Percentiles rank a stretch among this genome's conserved stretches.
phyloP scores from a whole-genome alignment of 2,113 vertebrate genomes.

The Burhinus oedicnemus region DNA sequence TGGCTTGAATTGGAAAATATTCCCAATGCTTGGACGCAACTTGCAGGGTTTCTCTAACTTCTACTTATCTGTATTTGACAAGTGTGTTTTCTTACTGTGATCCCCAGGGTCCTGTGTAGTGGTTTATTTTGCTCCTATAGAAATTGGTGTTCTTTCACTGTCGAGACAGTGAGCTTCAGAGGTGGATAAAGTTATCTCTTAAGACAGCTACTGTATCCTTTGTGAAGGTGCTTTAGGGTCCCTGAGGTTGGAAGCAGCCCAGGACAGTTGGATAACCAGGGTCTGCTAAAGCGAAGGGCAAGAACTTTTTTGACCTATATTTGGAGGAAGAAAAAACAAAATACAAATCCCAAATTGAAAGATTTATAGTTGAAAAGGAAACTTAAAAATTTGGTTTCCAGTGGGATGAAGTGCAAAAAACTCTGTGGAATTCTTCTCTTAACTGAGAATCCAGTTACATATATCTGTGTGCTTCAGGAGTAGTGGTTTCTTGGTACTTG shows the following conservation, averaged over 20 bases:
- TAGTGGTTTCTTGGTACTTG: not conserved
- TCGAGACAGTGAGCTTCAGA: too few relatives aligned
- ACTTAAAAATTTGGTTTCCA: not conserved
- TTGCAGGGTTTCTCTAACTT: not conserved
- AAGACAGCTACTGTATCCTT: accelerated
- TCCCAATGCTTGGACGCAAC: not conserved
- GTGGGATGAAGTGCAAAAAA: not conserved
- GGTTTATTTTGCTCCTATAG: not conserved
- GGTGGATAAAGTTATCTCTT: not conserved
- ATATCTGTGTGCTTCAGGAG: not conserved
- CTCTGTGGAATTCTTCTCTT: not conserved
- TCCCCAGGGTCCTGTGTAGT: not conserved
- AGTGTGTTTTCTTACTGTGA: not conserved
- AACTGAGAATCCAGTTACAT: not conserved
- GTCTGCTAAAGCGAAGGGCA: not conserved
- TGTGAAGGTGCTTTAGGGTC: not conserved
- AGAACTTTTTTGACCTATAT: not conserved
- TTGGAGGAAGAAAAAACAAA: not conserved
- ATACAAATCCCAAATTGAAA: not conserved
- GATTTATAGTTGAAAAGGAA: not conserved
- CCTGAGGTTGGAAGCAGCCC: not conserved
- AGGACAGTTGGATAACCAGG: too few relatives aligned
- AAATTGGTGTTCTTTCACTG: not conserved
- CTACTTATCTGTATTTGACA: not conserved
- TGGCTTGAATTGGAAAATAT: not conserved